These are phyloP conservation scores for Setipinna tenuifilis DNA, from an alignment of 2,797 vertebrate genomes.

Conservation along the genomic window DNA sequence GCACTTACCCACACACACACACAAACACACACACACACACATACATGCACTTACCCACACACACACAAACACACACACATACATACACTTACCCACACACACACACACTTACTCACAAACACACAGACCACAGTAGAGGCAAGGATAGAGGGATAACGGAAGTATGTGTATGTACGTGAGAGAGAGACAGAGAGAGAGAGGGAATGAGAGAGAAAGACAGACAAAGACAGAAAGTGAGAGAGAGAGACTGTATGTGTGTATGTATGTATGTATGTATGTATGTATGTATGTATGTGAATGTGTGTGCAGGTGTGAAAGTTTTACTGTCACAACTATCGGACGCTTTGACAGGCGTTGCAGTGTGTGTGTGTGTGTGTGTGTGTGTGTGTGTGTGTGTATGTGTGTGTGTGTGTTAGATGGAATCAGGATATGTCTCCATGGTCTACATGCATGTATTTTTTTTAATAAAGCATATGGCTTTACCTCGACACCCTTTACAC, in stretches of 20 bases:
- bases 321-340: too few relatives aligned
- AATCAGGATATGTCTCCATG: background rate
- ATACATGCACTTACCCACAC: too few relatives aligned
- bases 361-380: constrained; percentile 9
- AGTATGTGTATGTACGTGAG: too few relatives aligned
- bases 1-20: background rate
- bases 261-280: background rate
- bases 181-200: too few relatives aligned
- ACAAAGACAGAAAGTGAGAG: too few relatives aligned
- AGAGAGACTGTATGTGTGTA: background rate
- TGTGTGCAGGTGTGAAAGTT: too few relatives aligned
- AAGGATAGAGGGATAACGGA: constrained; percentile 22
- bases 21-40: too few relatives aligned
- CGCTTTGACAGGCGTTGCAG: too few relatives aligned
- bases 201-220: too few relatives aligned
- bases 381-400: background rate
- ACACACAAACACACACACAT: background rate
- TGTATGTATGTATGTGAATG: background rate
- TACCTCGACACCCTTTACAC: background rate
- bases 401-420: background rate
- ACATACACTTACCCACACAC: constrained; percentile 39
- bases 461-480: background rate
- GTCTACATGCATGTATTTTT: background rate
- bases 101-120: too few relatives aligned
- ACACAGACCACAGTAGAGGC: background rate